phyloP scores from a whole-genome alignment of 2,113 vertebrate genomes.

The Hyla sarda region DNA sequence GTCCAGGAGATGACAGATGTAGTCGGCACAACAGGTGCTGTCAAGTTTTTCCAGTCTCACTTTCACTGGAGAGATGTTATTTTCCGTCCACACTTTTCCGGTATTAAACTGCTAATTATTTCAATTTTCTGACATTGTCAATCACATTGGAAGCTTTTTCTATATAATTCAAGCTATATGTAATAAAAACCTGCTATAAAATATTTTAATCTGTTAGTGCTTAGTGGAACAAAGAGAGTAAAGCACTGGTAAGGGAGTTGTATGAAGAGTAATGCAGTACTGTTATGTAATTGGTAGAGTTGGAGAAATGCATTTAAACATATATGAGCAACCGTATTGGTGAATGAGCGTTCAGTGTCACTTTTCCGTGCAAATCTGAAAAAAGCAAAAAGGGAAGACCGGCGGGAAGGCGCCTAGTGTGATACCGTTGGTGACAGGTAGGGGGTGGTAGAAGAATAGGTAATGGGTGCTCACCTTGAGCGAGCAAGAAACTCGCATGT shows the following conservation, averaged over 20 bases:
- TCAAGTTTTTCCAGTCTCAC: neutral
- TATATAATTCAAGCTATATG: neutral
- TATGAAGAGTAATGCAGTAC: neutral
- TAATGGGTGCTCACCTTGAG: too few species aligned
- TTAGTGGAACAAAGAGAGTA: neutral
- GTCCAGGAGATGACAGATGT: conserved; percentile 36
- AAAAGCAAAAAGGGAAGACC: too few species aligned
- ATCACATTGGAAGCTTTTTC: neutral
- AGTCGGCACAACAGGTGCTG: conserved; percentile 23
- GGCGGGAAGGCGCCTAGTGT: too few species aligned
- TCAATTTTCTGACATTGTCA: conserved; percentile 1
- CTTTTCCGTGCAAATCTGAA: too few species aligned
- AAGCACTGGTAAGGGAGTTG: neutral
- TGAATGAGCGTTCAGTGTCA: too few species aligned
- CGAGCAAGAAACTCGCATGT: too few species aligned
- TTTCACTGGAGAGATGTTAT: neutral
- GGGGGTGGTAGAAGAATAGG: too few species aligned
- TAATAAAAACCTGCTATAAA: neutral
- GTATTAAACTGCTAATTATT: conserved; percentile 28
- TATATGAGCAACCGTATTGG: too few species aligned
- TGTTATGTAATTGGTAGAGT: neutral
- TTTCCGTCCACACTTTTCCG: neutral
- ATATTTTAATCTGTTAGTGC: neutral
- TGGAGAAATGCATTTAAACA: neutral
- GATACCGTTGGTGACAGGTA: too few species aligned